A percentile compares a stretch with the other conserved stretches of the same genome.
These are phyloP conservation scores for Malacosoma neustria DNA, from an alignment of 2,888 invertebrate genomes.

Conservation along the genomic window DNA sequence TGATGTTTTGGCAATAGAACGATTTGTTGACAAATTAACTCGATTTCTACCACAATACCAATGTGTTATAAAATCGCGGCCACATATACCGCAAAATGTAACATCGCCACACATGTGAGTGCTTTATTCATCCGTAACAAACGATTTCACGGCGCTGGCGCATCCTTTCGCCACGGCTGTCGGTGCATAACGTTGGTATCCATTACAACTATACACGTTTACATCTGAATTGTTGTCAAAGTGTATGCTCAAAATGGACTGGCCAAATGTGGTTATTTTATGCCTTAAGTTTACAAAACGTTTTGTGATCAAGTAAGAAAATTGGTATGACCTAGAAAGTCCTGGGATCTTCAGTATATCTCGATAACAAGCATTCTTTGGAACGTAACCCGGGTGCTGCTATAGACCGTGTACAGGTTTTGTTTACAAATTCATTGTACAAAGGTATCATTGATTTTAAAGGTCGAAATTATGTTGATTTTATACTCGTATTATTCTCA, in stretches of 20 bases:
- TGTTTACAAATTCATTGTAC: too few relatives aligned
- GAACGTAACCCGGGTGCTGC: too few relatives aligned
- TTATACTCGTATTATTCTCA: too few relatives aligned
- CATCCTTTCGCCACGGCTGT: slow-evolving; percentile 66
- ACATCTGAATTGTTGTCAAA: neutral
- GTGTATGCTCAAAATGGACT: neutral
- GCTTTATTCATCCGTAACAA: slow-evolving; percentile 34
- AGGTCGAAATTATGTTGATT: too few relatives aligned
- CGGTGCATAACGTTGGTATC: slow-evolving; percentile 22
- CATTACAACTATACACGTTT: neutral
- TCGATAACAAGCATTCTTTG: too few relatives aligned
- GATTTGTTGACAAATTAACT: slow-evolving; percentile 1
- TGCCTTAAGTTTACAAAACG: too few relatives aligned
- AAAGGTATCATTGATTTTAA: too few relatives aligned
- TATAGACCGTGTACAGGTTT: too few relatives aligned
- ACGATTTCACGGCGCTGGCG: slow-evolving; percentile 61
- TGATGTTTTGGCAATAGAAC: neutral
- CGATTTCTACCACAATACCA: slow-evolving; percentile 4
- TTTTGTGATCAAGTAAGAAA: too few relatives aligned
- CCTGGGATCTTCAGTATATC: too few relatives aligned
- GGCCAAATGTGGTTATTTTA: too few relatives aligned
- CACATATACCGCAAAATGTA: slow-evolving; percentile 15
- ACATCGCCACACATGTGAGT: slow-evolving; percentile 21
- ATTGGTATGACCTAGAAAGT: too few relatives aligned
- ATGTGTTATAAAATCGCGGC: slow-evolving; percentile 10